A percentile compares a stretch with the other conserved stretches of the same genome.
phyloP scores from a whole-genome alignment of 1,140 invertebrate species.

The Drosophila lowei region DNA sequence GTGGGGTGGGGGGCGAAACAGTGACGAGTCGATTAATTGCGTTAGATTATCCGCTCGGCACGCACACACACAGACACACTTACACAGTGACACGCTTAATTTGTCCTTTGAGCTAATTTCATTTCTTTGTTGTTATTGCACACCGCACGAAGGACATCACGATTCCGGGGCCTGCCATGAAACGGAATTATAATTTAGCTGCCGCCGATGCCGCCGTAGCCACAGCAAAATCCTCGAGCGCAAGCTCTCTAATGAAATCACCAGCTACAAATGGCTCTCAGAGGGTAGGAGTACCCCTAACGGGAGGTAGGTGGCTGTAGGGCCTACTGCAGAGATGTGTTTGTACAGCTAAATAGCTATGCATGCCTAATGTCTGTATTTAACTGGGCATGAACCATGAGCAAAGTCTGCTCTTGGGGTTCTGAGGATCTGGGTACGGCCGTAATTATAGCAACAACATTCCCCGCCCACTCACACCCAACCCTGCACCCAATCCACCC shows the following conservation, averaged over 20 bases:
- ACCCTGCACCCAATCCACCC: constrained; percentile 6
- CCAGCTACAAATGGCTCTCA: constrained; percentile 8
- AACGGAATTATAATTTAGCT: constrained; percentile 73
- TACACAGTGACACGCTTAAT: constrained; percentile 48
- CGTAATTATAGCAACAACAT: constrained; percentile 65
- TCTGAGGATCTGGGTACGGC: constrained; percentile 32
- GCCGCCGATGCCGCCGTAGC: constrained; percentile 32
- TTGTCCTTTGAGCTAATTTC: constrained; percentile 75
- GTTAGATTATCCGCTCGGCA: constrained; percentile 66
- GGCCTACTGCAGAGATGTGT: constrained; percentile 14
- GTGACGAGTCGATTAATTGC: constrained; percentile 81
- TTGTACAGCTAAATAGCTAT: constrained; percentile 65
- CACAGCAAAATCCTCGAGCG: constrained; percentile 61
- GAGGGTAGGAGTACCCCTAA: neutral
- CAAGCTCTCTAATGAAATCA: constrained; percentile 68
- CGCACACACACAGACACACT: constrained; percentile 13
- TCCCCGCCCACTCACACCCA: neutral
- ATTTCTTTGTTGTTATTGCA: constrained; percentile 78
- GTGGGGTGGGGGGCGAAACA: constrained; percentile 35
- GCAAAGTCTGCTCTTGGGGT: constrained; percentile 26
- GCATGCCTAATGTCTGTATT: constrained; percentile 79
- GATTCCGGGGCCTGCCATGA: constrained; percentile 30
- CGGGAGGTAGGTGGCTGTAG: constrained; percentile 1
- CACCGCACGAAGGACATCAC: constrained; percentile 55
- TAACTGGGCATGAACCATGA: constrained; percentile 67